Base-by-base conservation (phyloP, 2,797 vertebrate genomes). In the Potorous gilbertii region DNA sequence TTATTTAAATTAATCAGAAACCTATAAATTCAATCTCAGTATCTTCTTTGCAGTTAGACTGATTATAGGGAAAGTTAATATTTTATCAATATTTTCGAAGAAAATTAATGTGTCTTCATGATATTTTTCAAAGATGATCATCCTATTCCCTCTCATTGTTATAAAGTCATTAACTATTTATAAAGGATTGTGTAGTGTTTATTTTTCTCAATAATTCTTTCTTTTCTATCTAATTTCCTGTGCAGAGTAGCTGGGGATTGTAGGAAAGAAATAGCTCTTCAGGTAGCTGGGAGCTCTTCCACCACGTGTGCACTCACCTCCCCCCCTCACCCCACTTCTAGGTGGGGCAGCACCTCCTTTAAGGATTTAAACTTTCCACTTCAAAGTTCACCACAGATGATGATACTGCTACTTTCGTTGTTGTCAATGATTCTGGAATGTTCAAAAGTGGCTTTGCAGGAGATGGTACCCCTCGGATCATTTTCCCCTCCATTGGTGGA, bases 41-140 rank as follows among this genome's bases (percentile, higher is more conserved):
- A 96, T 96, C 95, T 96, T 93, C 55, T 57, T 0, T 1, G 28
- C 94, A 96, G 96, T 93, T 96, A 93, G 96, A 96, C 90, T 96
- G 92, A 93, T 96, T 97, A 96, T 55, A 93, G 96, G 96, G 90
- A 98, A 98, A 97, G 57, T 95, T 94, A 96, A 96, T 54, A 81
- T 97, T 96, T 90, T 90, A 93, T 92, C 1, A 55, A 0, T 3
- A 93, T 97, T 98, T 96, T 96, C 50, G 95, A 56, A 94, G 90
- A 97, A 98, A 98, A 98, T 57, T 92, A 96, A 97, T 97, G 92
- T 97, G 93, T 55, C 97, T 97, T 55, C 55, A 92, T 13, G 94
- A 93, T 0, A 0, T 90, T 93, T 96, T 91, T 81, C 90, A 59
- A 95, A 93, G 50, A 90, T 90, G 89, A 95, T 95, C 91, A 91